Base-by-base conservation (phyloP, 2,888 invertebrate species). In the Morpho helenor region DNA sequence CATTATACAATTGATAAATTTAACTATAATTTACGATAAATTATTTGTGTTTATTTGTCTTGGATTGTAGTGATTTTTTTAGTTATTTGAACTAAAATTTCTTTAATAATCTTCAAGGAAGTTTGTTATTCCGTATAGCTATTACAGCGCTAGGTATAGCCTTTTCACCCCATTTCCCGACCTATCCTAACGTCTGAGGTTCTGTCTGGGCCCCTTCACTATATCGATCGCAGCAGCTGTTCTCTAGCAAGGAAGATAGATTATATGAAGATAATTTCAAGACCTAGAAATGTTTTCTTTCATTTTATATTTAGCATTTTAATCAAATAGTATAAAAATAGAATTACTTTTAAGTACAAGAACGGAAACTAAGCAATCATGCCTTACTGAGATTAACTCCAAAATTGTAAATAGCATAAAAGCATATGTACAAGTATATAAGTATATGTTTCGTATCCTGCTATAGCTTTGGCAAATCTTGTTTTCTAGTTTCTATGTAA, bases 161-260 rank as follows among this genome's bases (percentile, higher is more conserved):
- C 10, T 45, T 42, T 67, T 68, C 74, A 71, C 64, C 61, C 66
- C 62, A 58, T 59, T 66, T 68, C 71, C 66, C 66, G 82, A 85
- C 86, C 86, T 87, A 75, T 77, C 80, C 68, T 69, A 86, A 85
- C 68, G 79, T 78, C 77, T 80, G 77, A 68, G 70, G 66, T 68
- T 72, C 74, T 63, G 59, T 67, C 60, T 68, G 64, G 61, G 67
- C 64, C 64, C 61, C 61, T 64, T 54, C 48, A 48, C 52, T 54
- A 52, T 60, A 66, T 66, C 59, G 60, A 64, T 64, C 62, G 59
- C n/a, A 42, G 49, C 49, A 61, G 51, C 58, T 61, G 59, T 60
- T 60, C 54, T 50, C 43, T 60, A 55, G 47, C 56, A 31, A 16
- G 48, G 52, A 54, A 48, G 54, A 51, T 41, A 43, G 23, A 45